phyloP scores from a whole-genome alignment of 2,797 vertebrate genomes.

The Florisuga fusca region DNA sequence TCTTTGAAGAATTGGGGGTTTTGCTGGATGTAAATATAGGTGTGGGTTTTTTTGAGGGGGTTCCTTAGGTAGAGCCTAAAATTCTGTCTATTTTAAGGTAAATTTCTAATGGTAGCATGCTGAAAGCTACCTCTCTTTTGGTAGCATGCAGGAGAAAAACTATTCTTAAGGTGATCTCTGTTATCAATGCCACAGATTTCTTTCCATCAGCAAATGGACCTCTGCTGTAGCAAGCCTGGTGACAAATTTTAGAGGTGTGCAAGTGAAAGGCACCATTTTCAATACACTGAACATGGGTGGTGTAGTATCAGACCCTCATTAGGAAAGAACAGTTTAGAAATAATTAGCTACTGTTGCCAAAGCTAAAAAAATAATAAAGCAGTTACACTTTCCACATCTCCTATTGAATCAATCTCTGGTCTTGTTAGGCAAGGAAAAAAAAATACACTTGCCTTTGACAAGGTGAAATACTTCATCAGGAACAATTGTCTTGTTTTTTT shows the following conservation, averaged over 20 bases:
- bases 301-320: neutral
- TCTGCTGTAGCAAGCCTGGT: neutral
- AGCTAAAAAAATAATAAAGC: neutral
- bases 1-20: neutral
- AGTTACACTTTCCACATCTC: neutral
- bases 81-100: neutral
- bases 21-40: neutral
- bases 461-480: slow-evolving; percentile 19
- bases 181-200: neutral
- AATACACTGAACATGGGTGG: neutral
- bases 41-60: neutral
- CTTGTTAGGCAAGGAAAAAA: neutral
- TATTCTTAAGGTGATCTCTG: slow-evolving; percentile 4
- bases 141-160: neutral
- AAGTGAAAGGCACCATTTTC: neutral
- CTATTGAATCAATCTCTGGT: neutral
- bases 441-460: neutral
- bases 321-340: neutral
- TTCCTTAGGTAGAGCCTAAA: neutral
- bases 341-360: neutral
- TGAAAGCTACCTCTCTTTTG: neutral
- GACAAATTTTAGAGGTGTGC: neutral
- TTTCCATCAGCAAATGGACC: neutral
- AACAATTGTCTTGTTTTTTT: neutral
- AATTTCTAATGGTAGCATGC: neutral